Percentiles rank a stretch among this genome's conserved stretches.
Conservation (phyloP, 1,140 invertebrate genomes). For the Scaptomyza montana region DNA sequence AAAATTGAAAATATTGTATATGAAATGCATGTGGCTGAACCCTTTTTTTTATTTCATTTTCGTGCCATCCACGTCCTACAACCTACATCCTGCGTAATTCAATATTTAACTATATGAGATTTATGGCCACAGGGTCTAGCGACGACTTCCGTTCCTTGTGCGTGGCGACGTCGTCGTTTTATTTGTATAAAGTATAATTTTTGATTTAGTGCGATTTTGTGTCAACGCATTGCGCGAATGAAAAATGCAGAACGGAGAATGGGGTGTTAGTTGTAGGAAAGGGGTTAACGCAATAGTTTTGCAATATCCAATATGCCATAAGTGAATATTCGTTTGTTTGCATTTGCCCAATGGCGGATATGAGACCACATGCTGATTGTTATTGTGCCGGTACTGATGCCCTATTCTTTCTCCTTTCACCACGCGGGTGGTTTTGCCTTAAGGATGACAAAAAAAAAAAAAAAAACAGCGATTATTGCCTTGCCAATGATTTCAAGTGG, state of each 20-base stretch:
- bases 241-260: background rate
- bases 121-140: slow-evolving; percentile 73
- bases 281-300: slow-evolving; percentile 74
- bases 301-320: slow-evolving; percentile 55
- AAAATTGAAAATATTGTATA: slow-evolving; percentile 63
- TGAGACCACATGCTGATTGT: slow-evolving; percentile 81
- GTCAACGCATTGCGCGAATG: slow-evolving; percentile 52
- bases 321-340: slow-evolving; percentile 69
- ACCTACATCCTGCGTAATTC: slow-evolving; percentile 73
- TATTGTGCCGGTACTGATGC: slow-evolving; percentile 40
- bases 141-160: slow-evolving; percentile 48
- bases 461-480: slow-evolving; percentile 29
- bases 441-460: slow-evolving; percentile 14
- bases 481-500: background rate
- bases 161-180: slow-evolving; percentile 38
- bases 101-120: slow-evolving; percentile 83
- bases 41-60: slow-evolving; percentile 39
- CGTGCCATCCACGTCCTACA: slow-evolving; percentile 12
- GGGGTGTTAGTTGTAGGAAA: slow-evolving; percentile 17
- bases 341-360: slow-evolving; percentile 54
- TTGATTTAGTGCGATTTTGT: slow-evolving; percentile 81
- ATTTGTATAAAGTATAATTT: slow-evolving; percentile 81
- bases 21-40: slow-evolving; percentile 38
- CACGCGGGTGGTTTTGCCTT: slow-evolving; percentile 29
- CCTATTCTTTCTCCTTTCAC: background rate